Evolutionary conservation across 2,113 vertebrate genomes (phyloP).

Genomic region (Chauna torquata): DNA sequence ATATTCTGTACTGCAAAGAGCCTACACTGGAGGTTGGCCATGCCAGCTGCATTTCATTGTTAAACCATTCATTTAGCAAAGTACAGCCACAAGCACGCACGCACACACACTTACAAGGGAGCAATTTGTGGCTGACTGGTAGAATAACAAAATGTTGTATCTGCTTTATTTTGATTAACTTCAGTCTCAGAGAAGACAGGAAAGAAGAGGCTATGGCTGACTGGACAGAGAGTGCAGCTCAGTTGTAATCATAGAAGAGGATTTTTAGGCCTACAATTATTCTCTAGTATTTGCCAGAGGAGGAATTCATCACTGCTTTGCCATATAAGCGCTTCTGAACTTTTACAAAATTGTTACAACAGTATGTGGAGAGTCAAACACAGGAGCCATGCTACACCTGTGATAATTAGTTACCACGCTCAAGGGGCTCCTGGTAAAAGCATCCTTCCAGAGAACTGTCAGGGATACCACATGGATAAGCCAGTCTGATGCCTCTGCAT

Average conservation of each 20-base stretch:
- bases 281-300: slow-evolving; percentile 4
- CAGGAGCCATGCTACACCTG: slow-evolving; percentile 67
- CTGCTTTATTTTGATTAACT: not conserved
- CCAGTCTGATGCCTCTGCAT: slow-evolving; percentile 67
- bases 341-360: not conserved
- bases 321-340: slow-evolving; percentile 6
- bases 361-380: slow-evolving; percentile 36
- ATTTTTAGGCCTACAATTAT: not conserved
- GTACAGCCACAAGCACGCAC: slow-evolving; percentile 56
- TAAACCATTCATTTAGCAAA: not conserved
- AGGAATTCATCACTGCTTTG: not conserved
- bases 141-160: not conserved
- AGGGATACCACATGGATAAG: slow-evolving; percentile 63
- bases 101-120: slow-evolving; percentile 11
- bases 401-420: not conserved
- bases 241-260: not conserved
- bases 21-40: slow-evolving; percentile 9
- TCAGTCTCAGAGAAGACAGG: not conserved
- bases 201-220: not conserved
- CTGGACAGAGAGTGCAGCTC: not conserved
- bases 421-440: slow-evolving; percentile 50
- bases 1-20: not conserved
- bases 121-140: slow-evolving; percentile 25
- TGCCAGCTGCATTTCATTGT: slow-evolving; percentile 26
- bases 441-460: slow-evolving; percentile 41